Conservation (phyloP, 2,113 vertebrate species). For the Ctenodactylus gundi region DNA sequence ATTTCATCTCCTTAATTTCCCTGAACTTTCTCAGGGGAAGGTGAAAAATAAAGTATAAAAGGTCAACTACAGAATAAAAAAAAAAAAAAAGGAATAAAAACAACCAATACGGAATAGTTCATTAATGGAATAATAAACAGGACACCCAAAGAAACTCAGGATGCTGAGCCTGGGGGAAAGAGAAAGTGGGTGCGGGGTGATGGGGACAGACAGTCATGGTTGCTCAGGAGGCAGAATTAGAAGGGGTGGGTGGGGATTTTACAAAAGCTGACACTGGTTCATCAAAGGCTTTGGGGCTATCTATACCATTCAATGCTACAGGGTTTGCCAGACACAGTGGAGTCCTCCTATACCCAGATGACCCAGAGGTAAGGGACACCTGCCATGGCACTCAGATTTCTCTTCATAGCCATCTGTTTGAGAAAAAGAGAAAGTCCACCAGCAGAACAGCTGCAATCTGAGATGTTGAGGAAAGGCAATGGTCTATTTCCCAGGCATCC, state of each 20-base stretch:
- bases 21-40: not conserved
- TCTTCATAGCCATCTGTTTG: not conserved
- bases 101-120: not conserved
- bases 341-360: not conserved
- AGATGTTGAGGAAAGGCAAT: not conserved
- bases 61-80: not conserved
- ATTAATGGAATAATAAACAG: not conserved
- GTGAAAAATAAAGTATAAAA: not conserved
- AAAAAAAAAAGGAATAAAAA: slow-evolving; percentile 26
- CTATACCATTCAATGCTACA: rapidly evolving
- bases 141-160: not conserved
- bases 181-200: not conserved
- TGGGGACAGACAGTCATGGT: not conserved
- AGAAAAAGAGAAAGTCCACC: not conserved
- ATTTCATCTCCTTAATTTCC: slow-evolving; percentile 14
- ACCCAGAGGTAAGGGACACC: not conserved
- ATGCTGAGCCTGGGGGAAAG: not conserved
- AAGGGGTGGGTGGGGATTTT: not conserved
- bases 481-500: not conserved
- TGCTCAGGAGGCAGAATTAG: not conserved
- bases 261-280: not conserved
- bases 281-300: not conserved
- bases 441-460: slow-evolving; percentile 13
- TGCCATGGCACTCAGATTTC: rapidly evolving
- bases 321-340: not conserved